Percentiles rank a stretch among this genome's conserved stretches.
phyloP scores from a whole-genome alignment of 2,888 invertebrate genomes.

The Fabriciana adippe region DNA sequence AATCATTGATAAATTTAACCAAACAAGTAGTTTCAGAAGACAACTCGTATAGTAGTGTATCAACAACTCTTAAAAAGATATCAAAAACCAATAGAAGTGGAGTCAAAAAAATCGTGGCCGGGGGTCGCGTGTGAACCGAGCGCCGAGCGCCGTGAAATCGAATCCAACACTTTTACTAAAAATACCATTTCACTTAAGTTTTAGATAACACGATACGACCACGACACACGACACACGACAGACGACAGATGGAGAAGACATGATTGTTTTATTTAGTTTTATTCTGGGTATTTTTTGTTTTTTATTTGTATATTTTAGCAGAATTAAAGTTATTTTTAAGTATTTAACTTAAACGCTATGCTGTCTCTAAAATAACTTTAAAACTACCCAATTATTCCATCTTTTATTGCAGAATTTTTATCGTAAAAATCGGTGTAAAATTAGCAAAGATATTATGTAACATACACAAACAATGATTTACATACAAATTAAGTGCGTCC shows the following conservation, averaged over 20 bases:
- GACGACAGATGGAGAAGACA: neutral
- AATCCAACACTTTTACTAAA: constrained; percentile 25
- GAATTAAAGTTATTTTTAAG: too few species aligned
- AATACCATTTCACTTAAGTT: constrained; percentile 16
- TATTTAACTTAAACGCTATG: too few species aligned
- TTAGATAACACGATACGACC: constrained; percentile 11
- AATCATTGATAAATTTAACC: too few species aligned
- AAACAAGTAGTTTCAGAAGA: too few species aligned
- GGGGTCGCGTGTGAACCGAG: constrained; percentile 41
- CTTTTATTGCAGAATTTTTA: too few species aligned
- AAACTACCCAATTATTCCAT: too few species aligned
- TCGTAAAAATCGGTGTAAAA: too few species aligned
- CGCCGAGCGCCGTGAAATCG: constrained; percentile 34
- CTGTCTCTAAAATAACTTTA: too few species aligned
- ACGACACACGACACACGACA: constrained; percentile 14
- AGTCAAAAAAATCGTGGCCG: constrained; percentile 42
- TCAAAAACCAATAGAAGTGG: constrained; percentile 6
- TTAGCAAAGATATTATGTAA: too few species aligned
- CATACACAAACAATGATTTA: too few species aligned
- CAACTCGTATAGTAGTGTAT: constrained; percentile 2
- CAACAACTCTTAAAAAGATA: constrained; percentile 15
- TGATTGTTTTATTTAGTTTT: neutral
- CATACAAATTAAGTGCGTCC: too few species aligned
- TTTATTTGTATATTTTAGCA: neutral
- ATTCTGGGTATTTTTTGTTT: neutral